A percentile compares a stretch with the other conserved stretches of the same genome.
Evolutionary conservation across 2,888 invertebrate genomes (phyloP).

Genomic region (Melipona bicolor): DNA sequence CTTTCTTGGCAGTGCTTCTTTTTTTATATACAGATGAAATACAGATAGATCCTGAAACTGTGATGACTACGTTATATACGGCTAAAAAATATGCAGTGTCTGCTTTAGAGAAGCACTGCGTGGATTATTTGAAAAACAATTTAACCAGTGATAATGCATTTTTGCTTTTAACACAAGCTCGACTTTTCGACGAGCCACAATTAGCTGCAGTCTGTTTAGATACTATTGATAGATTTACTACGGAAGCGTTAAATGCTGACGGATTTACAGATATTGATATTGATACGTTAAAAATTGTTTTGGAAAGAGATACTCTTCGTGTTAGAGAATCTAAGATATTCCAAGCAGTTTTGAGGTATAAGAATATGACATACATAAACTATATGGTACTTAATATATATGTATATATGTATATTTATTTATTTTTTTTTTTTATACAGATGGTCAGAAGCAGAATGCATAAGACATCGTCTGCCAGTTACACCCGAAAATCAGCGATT

Average conservation of each 20-base stretch:
- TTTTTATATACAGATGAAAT: constrained; percentile 93
- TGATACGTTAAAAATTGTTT: constrained; percentile 90
- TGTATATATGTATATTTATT: constrained; percentile 1
- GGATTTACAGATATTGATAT: constrained; percentile 93
- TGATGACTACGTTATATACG: constrained; percentile 94
- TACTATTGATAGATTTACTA: constrained; percentile 93
- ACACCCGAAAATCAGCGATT: constrained; percentile 89
- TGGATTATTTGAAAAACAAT: constrained; percentile 90
- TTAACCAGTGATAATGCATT: constrained; percentile 94
- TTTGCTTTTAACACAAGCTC: constrained; percentile 90
- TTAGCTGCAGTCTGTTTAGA: constrained; percentile 92
- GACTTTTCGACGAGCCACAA: constrained; percentile 93
- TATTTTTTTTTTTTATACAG: constrained; percentile 77
- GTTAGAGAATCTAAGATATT: constrained; percentile 92
- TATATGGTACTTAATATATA: neutral
- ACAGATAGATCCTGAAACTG: constrained; percentile 92
- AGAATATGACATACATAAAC: neutral
- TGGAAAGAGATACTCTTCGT: constrained; percentile 91
- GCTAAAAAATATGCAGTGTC: constrained; percentile 95
- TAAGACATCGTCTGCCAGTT: constrained; percentile 87
- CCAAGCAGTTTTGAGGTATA: constrained; percentile 87
- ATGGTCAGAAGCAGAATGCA: constrained; percentile 91
- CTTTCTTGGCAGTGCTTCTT: constrained; percentile 90
- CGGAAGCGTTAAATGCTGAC: constrained; percentile 91
- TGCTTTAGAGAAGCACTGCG: constrained; percentile 92